A percentile compares a stretch with the other conserved stretches of the same genome.
Evolutionary conservation across 1,140 invertebrate species (phyloP).

Genomic region (Tetramorium simillimum): DNA sequence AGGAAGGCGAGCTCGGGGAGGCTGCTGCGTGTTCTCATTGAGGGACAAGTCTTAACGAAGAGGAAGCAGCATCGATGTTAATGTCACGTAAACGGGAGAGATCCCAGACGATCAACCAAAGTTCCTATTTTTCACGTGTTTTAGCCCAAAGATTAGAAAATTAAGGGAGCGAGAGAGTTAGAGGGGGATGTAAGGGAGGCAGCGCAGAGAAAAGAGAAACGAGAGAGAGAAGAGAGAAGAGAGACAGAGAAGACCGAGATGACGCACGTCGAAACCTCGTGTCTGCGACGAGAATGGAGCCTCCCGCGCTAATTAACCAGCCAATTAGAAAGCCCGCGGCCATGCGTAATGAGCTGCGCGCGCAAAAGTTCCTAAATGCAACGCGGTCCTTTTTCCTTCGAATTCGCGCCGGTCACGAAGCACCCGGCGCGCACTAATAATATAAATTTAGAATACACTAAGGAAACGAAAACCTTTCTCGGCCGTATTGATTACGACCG

Average conservation of each 20-base stretch:
- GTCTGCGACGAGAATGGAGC: slow-evolving; percentile 67
- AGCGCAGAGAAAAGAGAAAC: not conserved
- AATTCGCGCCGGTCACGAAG: slow-evolving; percentile 52
- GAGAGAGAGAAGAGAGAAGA: not conserved
- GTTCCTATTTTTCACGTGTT: slow-evolving; percentile 85
- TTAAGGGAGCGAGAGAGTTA: slow-evolving; percentile 51
- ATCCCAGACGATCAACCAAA: slow-evolving; percentile 81
- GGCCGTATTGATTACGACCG: slow-evolving; percentile 38
- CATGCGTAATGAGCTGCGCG: slow-evolving; percentile 84
- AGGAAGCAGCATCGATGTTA: slow-evolving; percentile 41
- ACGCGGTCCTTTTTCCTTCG: slow-evolving; percentile 69
- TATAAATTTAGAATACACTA: slow-evolving; percentile 55
- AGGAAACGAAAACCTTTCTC: slow-evolving; percentile 44
- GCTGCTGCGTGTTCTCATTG: slow-evolving; percentile 51
- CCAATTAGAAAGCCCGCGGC: slow-evolving; percentile 83
- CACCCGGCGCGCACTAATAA: slow-evolving; percentile 52
- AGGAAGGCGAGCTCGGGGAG: slow-evolving; percentile 57
- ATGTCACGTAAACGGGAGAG: slow-evolving; percentile 53
- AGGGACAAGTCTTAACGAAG: slow-evolving; percentile 61
- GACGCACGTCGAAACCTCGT: slow-evolving; percentile 77
- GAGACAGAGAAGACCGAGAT: slow-evolving; percentile 13
- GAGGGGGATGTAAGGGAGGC: slow-evolving; percentile 48
- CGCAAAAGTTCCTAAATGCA: slow-evolving; percentile 85
- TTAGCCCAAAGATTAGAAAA: slow-evolving; percentile 70
- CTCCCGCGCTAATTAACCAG: slow-evolving; percentile 84